These are phyloP conservation scores for Palythoa heliodiscus DNA, from an alignment of 92 coral and sea anemone species.

Conservation along the genomic window DNA sequence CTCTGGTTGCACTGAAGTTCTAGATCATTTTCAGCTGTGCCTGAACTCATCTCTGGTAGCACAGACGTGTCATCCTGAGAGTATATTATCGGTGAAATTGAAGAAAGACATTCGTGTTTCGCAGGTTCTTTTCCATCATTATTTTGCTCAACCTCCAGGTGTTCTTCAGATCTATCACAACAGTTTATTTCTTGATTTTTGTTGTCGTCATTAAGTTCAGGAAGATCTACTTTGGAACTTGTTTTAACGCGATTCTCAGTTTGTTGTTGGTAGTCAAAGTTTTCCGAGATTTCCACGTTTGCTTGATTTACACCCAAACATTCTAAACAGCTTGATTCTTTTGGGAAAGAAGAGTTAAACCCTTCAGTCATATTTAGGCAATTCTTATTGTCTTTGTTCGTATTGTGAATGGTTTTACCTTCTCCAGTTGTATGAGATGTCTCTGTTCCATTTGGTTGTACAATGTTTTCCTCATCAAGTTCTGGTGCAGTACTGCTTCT, in stretches of 20 bases:
- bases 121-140: neutral
- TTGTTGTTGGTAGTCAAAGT: neutral
- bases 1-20: neutral
- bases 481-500: neutral
- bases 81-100: neutral
- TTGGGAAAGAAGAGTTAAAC: neutral
- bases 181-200: neutral
- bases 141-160: neutral
- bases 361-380: neutral
- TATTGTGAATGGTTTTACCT: neutral
- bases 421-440: neutral
- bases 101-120: neutral
- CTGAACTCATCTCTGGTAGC: neutral
- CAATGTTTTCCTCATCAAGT: neutral
- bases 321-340: neutral
- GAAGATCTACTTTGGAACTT: neutral
- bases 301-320: neutral
- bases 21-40: neutral
- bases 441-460: neutral
- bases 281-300: neutral
- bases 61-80: neutral
- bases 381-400: neutral
- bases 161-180: neutral
- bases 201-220: neutral
- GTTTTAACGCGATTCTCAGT: neutral